Base-by-base conservation (phyloP, 2,888 invertebrate genomes). In the Diarsia mendica region DNA sequence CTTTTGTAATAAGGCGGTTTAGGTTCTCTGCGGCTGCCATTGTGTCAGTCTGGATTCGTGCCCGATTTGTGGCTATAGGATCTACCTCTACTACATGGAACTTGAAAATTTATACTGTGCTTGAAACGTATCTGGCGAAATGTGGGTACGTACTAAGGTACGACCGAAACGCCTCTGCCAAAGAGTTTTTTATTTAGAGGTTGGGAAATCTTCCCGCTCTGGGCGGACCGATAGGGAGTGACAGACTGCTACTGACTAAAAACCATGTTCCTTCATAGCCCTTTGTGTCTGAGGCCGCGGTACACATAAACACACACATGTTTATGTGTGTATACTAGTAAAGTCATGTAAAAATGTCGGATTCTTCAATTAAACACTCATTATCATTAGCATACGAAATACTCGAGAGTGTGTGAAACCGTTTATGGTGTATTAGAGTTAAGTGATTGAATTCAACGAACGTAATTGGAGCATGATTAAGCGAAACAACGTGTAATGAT, bases 391-490 rank as follows among this genome's bases (percentile, higher is more conserved):
- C 23, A 77, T 65, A 70, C 8, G 64, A 67, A 69, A 60, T 53
- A 70, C 60, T 55, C 39, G 0, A n/a, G 23, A 63, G 67, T 67
- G 74, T 72, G 71, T 66, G 73, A 74, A 76, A 68, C 63, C 69
- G 33, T 55, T 65, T 48, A 75, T 44, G 23, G 51, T 55, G 51
- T 74, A 46, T 44, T 51, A 55, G 69, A 60, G 33, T 39, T 15
- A 67, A 72, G 33, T 60, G 48, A 84, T 77, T 75, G 55, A 68
- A 58, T 76, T 71, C 18, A 60, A 60, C 33, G 28, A 67, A 55
- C 33, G 61, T 69, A 69, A 82, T 82, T 79, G 51, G 61, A 66
- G 55, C 69, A 72, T 75, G 69, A 51, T 61, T 46, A 61, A 71
- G 33, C 69, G 65, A 65, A 70, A 74, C 48, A 71, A 79, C 44